Conservation (phyloP, 2,113 vertebrate species). For the Fulica atra region DNA sequence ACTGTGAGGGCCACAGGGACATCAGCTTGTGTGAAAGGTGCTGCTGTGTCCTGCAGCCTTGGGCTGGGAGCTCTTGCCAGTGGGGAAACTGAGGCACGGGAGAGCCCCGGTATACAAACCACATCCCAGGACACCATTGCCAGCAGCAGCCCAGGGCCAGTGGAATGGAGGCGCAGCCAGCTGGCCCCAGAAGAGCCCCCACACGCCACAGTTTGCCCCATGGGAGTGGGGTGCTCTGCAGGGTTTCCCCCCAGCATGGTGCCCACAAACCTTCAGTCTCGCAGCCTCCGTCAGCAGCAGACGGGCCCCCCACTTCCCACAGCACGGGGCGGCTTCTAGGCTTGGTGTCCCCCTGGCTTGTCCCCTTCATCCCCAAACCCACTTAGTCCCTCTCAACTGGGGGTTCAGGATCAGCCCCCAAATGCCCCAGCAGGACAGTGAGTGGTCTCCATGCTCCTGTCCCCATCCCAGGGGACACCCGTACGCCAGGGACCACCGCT, state of each 20-base stretch:
- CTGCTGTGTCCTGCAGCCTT: background rate
- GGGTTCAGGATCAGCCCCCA: background rate
- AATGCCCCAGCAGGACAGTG: rapidly evolving
- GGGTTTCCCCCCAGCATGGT: background rate
- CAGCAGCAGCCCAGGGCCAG: background rate
- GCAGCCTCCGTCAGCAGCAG: rapidly evolving
- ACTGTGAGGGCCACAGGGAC: background rate
- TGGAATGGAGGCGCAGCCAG: background rate
- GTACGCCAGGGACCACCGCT: rapidly evolving
- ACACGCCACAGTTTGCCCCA: background rate
- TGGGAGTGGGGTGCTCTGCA: rapidly evolving
- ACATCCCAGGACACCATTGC: background rate
- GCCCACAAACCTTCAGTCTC: background rate
- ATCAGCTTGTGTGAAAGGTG: rapidly evolving
- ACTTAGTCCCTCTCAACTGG: background rate
- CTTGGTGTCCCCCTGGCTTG: background rate
- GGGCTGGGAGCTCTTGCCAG: background rate
- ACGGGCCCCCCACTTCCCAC: rapidly evolving
- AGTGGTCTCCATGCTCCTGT: rapidly evolving
- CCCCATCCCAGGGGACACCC: background rate
- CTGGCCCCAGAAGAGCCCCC: background rate
- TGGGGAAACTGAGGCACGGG: background rate
- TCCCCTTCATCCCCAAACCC: background rate
- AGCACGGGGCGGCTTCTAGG: rapidly evolving
- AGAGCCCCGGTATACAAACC: background rate